Base-by-base conservation (phyloP, 2,797 vertebrate genomes). In the Eremophila alpestris region DNA sequence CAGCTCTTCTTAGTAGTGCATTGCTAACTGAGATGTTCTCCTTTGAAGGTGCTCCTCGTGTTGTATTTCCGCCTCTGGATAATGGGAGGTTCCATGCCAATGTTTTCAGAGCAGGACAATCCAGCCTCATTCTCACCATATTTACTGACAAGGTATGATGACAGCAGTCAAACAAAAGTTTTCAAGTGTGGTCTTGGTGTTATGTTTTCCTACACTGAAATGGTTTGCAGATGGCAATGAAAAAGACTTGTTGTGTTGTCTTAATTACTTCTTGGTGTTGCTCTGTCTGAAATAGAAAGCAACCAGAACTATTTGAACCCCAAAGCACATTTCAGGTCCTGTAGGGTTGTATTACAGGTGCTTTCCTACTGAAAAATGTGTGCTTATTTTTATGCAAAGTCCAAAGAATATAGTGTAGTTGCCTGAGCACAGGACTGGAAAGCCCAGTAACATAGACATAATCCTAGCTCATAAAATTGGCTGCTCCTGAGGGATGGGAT, bases 31-130 rank as follows among this genome's bases (percentile, higher is more conserved):
- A 63, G 54, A 27, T 95, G 40, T 86, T 95, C 17, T 95, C 84
- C 73, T 93, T 70, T 90, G 38, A 93, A 99, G 99, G 99, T 99
- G 94, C 94, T 97, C 68, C 71, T 99, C 7, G 97, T 99, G 97
- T 97, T 99, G 97, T 99, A 98, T 58, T 98, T 99, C 95, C 98
- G 99, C 56, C 97, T 99, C 90, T 98, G 99, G 98, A 98, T 99
- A 90, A 99, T 99, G 99, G 99, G 99, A 86, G 99, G 99, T 62
- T 99, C 99, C 86, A 99, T 99, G 99, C 99, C 99, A 6, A 98
- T 99, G 79, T 99, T 99, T 95, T 99, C 99, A 3, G 99, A 99
- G 94, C 99, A 99, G 96, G 99, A 99, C 98, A 99, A 99, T 94
- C 99, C 99, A 20, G 99, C 99, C 76, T 99, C 99, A 15, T 99